A percentile compares a stretch with the other conserved stretches of the same genome.
phyloP scores from a whole-genome alignment of 64 coral and sea anemone species.

The Hydrozoanthus tunicans region DNA sequence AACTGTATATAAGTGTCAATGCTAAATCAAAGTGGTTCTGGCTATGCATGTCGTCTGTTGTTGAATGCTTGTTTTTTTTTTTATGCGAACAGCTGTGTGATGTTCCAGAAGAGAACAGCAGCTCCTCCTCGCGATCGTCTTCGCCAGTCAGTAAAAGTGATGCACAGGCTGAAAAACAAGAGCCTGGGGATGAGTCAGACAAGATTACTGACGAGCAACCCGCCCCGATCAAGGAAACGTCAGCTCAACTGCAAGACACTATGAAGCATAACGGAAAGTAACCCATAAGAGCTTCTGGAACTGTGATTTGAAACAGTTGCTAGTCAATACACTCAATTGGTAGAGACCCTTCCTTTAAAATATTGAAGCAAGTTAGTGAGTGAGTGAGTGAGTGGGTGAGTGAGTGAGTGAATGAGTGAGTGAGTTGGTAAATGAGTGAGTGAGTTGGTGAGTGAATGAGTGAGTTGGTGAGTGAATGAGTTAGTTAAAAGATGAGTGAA shows the following conservation, averaged over 20 bases:
- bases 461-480: too few species aligned
- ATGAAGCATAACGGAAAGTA: constrained; percentile 20
- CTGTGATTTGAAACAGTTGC: neutral
- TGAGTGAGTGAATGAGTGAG: too few species aligned
- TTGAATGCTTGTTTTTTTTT: too few species aligned
- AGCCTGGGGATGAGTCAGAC: neutral
- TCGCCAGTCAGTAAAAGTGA: constrained; percentile 37
- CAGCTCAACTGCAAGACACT: neutral
- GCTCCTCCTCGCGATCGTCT: constrained; percentile 32
- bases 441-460: too few species aligned
- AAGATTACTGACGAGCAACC: neutral
- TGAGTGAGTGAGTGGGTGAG: too few species aligned
- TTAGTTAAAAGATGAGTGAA: too few species aligned
- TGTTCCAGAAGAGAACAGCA: constrained; percentile 34
- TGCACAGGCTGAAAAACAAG: constrained; percentile 21
- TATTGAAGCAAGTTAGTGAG: neutral
- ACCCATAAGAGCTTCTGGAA: neutral
- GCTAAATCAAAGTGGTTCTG: too few species aligned
- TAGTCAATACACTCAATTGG: neutral
- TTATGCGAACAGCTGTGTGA: constrained; percentile 29
- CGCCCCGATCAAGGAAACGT: neutral
- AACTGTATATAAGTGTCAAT: too few species aligned
- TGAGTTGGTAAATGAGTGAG: too few species aligned
- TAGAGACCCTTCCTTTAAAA: neutral
- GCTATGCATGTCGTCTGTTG: too few species aligned